Evolutionary conservation across 2,888 invertebrate species (phyloP).

Genomic region (Blera fallax): DNA sequence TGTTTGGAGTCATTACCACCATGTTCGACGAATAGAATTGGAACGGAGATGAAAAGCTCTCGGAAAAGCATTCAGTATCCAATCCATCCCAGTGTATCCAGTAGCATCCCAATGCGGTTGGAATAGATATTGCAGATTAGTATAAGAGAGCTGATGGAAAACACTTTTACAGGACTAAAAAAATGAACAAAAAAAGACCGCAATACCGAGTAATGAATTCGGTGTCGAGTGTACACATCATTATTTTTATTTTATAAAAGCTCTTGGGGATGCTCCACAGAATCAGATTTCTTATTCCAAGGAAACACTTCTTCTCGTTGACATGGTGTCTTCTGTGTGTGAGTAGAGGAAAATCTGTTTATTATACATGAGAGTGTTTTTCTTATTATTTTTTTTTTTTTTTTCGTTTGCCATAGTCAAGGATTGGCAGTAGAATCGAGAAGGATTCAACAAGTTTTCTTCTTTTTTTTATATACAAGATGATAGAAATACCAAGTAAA

Average conservation of each 20-base stretch:
- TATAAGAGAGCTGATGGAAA: constrained; percentile 44
- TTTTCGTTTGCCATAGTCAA: neutral
- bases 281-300: constrained; percentile 38
- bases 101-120: constrained; percentile 11
- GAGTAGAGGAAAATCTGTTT: neutral
- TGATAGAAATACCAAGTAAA: constrained; percentile 28
- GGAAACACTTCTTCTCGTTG: constrained; percentile 14
- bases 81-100: neutral
- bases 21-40: neutral
- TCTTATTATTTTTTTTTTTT: neutral
- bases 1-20: constrained; percentile 31
- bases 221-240: constrained; percentile 53
- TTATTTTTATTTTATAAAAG: constrained; percentile 49
- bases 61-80: constrained; percentile 9
- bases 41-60: constrained; percentile 46
- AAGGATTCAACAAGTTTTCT: constrained; percentile 46
- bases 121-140: constrained; percentile 23
- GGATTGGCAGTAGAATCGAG: neutral
- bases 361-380: neutral
- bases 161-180: neutral
- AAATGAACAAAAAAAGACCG: constrained; percentile 14
- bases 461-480: neutral
- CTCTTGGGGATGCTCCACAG: constrained; percentile 37
- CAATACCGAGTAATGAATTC: constrained; percentile 35
- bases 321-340: neutral